A percentile compares a stretch with the other conserved stretches of the same genome.
phyloP scores from a whole-genome alignment of 2,797 vertebrate genomes.

The Manis pentadactyla region DNA sequence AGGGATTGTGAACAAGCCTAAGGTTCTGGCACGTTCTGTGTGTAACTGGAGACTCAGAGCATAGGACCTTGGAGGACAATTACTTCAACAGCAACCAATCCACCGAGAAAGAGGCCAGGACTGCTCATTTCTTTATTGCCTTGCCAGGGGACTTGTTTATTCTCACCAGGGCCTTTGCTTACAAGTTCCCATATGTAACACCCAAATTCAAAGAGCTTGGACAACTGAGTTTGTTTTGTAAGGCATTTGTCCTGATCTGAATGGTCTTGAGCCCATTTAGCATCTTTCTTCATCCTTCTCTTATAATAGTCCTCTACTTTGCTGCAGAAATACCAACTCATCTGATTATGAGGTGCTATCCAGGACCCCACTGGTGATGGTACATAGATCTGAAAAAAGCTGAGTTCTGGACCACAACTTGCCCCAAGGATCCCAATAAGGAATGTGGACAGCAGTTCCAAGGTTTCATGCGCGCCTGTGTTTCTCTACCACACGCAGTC shows the following conservation, averaged over 20 bases:
- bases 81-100: neutral
- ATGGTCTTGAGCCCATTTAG: neutral
- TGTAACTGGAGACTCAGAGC: neutral
- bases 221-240: neutral
- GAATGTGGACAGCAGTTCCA: neutral
- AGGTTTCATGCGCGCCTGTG: neutral
- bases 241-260: neutral
- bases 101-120: neutral
- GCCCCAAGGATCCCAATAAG: neutral
- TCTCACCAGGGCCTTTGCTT: neutral
- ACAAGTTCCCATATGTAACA: neutral
- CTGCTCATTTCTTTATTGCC: neutral
- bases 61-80: neutral
- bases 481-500: neutral
- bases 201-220: neutral
- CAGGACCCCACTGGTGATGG: neutral
- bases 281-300: neutral
- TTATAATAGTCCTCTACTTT: neutral
- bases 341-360: neutral
- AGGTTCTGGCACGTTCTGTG: neutral
- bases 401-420: neutral
- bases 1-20: neutral
- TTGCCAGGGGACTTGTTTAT: neutral
- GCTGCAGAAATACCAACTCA: neutral
- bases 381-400: neutral